Conservation (phyloP, 1,140 invertebrate species). For the Zophobas atratus region DNA sequence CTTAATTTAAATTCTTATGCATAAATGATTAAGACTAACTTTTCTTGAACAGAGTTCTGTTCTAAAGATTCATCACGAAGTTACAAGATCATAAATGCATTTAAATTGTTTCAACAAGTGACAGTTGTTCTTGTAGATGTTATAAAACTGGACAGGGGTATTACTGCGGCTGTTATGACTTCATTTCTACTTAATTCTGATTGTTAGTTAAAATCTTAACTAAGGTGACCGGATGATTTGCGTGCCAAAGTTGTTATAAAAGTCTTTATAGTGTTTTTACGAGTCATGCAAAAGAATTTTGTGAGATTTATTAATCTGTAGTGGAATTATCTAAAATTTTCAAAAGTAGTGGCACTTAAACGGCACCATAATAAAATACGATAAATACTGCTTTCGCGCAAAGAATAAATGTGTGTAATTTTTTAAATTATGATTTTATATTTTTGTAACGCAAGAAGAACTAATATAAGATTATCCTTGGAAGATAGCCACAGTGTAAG, state of each 20-base stretch:
- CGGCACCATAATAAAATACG: conserved; percentile 29
- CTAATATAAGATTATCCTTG: too few species aligned
- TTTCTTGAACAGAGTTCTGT: not conserved
- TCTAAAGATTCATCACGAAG: too few species aligned
- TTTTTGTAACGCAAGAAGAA: too few species aligned
- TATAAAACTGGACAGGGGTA: too few species aligned
- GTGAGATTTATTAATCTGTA: conserved; percentile 38
- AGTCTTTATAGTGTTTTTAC: conserved; percentile 11
- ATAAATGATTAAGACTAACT: conserved; percentile 18
- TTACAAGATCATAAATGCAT: too few species aligned
- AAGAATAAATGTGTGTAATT: not conserved
- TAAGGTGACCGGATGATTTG: not conserved
- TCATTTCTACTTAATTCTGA: too few species aligned
- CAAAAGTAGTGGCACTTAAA: conserved; percentile 36
- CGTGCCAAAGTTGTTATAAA: conserved; percentile 24
- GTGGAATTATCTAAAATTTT: conserved; percentile 23
- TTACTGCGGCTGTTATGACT: too few species aligned
- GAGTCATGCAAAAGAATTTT: conserved; percentile 25
- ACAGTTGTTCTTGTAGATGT: too few species aligned
- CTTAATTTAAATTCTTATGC: conserved; percentile 34
- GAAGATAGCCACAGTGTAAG: too few species aligned
- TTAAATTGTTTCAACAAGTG: too few species aligned
- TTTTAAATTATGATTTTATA: too few species aligned
- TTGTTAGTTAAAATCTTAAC: too few species aligned
- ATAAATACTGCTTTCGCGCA: conserved; percentile 45